Conservation (phyloP, 2,797 vertebrate genomes). For the Neoniphon sammara region DNA sequence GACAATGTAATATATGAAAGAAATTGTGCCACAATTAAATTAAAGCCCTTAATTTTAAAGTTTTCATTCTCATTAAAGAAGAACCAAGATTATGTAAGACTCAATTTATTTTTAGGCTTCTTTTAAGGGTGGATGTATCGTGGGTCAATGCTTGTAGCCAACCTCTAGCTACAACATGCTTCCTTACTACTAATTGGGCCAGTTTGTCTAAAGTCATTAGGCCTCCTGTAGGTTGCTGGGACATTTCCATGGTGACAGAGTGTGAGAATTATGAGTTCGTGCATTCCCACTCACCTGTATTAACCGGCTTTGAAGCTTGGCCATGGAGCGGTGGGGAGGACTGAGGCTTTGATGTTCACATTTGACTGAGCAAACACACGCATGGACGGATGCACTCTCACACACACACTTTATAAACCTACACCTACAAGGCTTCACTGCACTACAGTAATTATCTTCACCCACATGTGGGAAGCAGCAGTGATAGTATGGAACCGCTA, state of each 20-base stretch:
- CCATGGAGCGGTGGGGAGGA: conserved; percentile 41
- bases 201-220: conserved; percentile 49
- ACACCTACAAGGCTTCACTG: conserved; percentile 12
- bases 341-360: conserved; percentile 69
- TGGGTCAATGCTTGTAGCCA: conserved; percentile 12
- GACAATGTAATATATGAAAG: neutral
- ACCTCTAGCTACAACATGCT: conserved; percentile 20
- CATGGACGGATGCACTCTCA: conserved; percentile 3
- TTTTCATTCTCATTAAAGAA: conserved; percentile 16
- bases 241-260: conserved; percentile 52
- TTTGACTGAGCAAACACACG: neutral
- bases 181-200: conserved; percentile 44
- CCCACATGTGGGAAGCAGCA: conserved; percentile 23
- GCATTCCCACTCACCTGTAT: conserved; percentile 74
- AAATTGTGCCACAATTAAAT: conserved; percentile 23
- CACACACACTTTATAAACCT: conserved; percentile 1
- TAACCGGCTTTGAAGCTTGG: conserved; percentile 71
- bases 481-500: conserved; percentile 28
- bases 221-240: conserved; percentile 27
- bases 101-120: conserved; percentile 1
- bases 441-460: conserved; percentile 26
- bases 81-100: neutral
- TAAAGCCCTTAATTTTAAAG: neutral
- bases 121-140: conserved; percentile 3
- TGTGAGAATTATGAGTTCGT: conserved; percentile 58